These are phyloP conservation scores for Papilio demoleus DNA, from an alignment of 2,888 invertebrate genomes.

Conservation along the genomic window DNA sequence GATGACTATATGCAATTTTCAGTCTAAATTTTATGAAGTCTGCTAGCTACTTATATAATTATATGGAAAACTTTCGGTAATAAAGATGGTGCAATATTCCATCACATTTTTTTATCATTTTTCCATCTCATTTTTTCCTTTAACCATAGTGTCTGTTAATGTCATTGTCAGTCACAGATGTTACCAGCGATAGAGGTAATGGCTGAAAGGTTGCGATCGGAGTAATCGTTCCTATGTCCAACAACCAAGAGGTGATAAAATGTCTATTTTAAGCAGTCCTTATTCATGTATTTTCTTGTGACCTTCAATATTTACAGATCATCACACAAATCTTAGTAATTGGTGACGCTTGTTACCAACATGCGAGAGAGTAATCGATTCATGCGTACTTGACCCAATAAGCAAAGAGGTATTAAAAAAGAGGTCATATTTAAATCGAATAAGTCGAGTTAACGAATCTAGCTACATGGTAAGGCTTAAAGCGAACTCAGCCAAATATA, in stretches of 20 bases:
- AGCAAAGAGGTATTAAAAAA: slow-evolving; percentile 44
- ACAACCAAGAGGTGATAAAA: too few species aligned
- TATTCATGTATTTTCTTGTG: not conserved
- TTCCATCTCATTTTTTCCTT: too few species aligned
- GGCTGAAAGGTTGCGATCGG: too few species aligned
- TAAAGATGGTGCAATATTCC: not conserved
- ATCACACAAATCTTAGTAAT: not conserved
- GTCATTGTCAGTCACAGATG: too few species aligned
- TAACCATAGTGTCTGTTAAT: too few species aligned
- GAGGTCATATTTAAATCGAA: slow-evolving; percentile 51
- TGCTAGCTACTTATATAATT: too few species aligned
- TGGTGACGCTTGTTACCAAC: slow-evolving; percentile 25
- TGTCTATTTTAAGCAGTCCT: too few species aligned
- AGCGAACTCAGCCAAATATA: slow-evolving; percentile 24
- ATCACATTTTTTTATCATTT: too few species aligned
- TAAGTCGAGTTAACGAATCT: slow-evolving; percentile 34
- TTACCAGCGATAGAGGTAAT: too few species aligned
- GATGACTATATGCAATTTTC: not conserved
- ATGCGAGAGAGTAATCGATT: slow-evolving; percentile 38
- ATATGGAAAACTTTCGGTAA: not conserved
- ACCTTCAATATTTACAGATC: not conserved
- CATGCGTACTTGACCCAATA: slow-evolving; percentile 43
- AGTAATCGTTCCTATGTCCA: too few species aligned
- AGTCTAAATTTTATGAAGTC: not conserved
- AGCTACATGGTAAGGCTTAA: slow-evolving; percentile 24